Evolutionary conservation across 2,797 vertebrate species (phyloP), one percentile per base, ranked within the genome.

Genomic region (Malurus leucopterus): DNA sequence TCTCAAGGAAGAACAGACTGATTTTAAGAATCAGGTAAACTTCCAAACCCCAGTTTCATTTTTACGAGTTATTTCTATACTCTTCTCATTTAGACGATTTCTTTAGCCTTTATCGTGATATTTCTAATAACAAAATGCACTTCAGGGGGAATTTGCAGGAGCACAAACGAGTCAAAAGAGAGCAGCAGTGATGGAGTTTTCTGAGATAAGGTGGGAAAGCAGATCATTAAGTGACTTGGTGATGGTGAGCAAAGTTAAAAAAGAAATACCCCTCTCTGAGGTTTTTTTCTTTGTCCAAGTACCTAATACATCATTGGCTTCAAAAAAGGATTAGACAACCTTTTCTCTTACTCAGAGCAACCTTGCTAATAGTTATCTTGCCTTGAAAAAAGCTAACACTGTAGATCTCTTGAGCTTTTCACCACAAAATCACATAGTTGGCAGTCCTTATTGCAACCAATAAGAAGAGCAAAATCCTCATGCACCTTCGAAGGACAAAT

Each of bases 401-500:
- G 30, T 57, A 18, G n/a, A 59, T 85, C 62, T 86, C 16, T 43
- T 46, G 47, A 2, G 3, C 13, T 82, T 89, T 87, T 89, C 44
- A 78, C 75, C 41, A 62, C 58, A 83, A 46, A 90, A 95, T 11
- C 47, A 85, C 62, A 50, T 49, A 83, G 47, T 29, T 91, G 49
- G 49, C 88, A 89, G 59, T 61, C 73, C 38, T 94, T 72, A 75
- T 8, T 84, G 55, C 58, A 86, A 58, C 54, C 51, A 34, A 34
- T 19, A 72, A 14, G 69, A 78, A 71, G 41, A 81, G 38, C 13
- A 88, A 88, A 86, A 79, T 46, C 54, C 54, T 84, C 24, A 27
- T 29, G 29, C 32, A 68, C 46, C 55, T 81, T 54, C 86, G 73
- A 95, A 95, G 89, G 88, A 40, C 64, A 92, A 88, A 80, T 69